Evolutionary conservation across 2,113 vertebrate species (phyloP).

Genomic region (Salvator merianae): DNA sequence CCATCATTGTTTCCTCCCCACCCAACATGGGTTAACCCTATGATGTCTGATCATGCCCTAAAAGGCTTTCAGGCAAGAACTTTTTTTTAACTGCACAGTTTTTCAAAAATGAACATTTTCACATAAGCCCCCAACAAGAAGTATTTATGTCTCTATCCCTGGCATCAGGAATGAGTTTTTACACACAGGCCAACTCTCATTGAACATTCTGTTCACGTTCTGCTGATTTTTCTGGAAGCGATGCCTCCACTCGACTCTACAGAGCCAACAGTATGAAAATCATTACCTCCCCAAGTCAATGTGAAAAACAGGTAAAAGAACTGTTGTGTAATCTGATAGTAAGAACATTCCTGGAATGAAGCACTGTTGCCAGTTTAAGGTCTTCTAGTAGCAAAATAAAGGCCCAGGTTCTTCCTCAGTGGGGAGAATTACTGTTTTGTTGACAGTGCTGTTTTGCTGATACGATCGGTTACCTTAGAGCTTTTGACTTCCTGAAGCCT

Average conservation of each 20-base stretch:
- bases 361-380: slow-evolving; percentile 49
- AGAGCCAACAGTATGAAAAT: slow-evolving; percentile 23
- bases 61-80: no score
- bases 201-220: not conserved
- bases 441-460: slow-evolving; percentile 53
- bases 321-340: slow-evolving; percentile 24
- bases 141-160: not conserved
- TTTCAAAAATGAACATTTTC: not conserved
- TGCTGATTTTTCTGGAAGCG: no score
- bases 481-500: slow-evolving; percentile 34
- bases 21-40: no score
- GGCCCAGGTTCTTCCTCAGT: slow-evolving; percentile 31
- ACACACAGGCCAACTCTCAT: not conserved
- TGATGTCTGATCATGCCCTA: no score
- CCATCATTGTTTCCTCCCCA: no score
- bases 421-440: slow-evolving; percentile 39
- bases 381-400: slow-evolving; percentile 55
- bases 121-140: not conserved
- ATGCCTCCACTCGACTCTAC: no score
- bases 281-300: not conserved
- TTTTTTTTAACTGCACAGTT: not conserved
- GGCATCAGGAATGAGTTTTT: not conserved
- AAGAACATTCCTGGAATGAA: slow-evolving; percentile 39
- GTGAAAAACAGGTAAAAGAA: slow-evolving; percentile 22
- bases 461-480: slow-evolving; percentile 23